phyloP scores from a whole-genome alignment of 2,888 invertebrate genomes.

The Deroplatys truncata region DNA sequence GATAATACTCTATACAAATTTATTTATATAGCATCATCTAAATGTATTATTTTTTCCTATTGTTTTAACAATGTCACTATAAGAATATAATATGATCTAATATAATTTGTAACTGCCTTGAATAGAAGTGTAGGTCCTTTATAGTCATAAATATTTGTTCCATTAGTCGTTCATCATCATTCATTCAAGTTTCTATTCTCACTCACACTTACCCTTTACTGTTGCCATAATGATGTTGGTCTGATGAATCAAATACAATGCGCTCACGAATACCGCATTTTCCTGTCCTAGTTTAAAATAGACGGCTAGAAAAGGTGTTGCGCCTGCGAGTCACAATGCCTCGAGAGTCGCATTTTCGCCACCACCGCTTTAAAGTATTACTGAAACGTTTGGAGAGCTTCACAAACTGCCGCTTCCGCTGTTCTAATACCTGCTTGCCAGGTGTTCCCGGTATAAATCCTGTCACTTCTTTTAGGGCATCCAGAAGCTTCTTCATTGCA shows the following conservation, averaged over 20 bases:
- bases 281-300: too few species aligned
- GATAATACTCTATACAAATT: background rate
- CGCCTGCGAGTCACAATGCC: too few species aligned
- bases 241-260: conserved; percentile 96
- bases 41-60: background rate
- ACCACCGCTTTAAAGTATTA: too few species aligned
- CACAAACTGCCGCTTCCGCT: too few species aligned
- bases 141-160: background rate
- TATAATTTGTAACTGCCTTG: background rate
- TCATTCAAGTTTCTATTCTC: background rate
- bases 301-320: too few species aligned
- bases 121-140: background rate
- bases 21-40: background rate
- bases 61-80: background rate
- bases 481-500: too few species aligned
- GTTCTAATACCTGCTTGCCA: too few species aligned
- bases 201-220: conserved; percentile 92
- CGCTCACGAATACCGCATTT: conserved; percentile 95
- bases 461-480: too few species aligned
- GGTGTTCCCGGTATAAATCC: too few species aligned
- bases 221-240: conserved; percentile 96
- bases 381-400: too few species aligned
- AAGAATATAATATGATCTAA: background rate
- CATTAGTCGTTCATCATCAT: background rate
- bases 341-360: too few species aligned